A percentile compares a stretch with the other conserved stretches of the same genome.
phyloP scores from a whole-genome alignment of 2,797 vertebrate species.

The Anguilla anguilla region DNA sequence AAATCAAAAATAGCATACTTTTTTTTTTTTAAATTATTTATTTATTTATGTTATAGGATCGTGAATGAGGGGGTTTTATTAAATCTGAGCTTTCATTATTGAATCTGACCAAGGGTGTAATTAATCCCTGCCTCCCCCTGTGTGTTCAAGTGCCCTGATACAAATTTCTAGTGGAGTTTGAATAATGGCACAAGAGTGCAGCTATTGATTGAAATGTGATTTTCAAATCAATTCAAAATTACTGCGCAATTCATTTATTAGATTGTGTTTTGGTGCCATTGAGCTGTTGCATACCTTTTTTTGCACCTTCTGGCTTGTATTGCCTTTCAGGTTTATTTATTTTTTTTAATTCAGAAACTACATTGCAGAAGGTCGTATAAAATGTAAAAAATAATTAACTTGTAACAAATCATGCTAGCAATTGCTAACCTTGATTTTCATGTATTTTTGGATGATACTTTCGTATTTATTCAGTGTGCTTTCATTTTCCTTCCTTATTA shows the following conservation, averaged over 20 bases:
- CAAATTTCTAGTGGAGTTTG: constrained; percentile 27
- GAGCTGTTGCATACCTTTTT: constrained; percentile 19
- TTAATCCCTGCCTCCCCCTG: constrained; percentile 27
- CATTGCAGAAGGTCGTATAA: neutral
- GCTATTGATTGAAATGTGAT: constrained; percentile 28
- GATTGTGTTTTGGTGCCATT: constrained; percentile 25
- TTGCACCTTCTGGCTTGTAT: neutral
- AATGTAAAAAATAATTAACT: neutral
- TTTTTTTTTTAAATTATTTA: neutral
- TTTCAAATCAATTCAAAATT: neutral
- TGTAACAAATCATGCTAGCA: too few species aligned
- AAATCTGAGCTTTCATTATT: constrained; percentile 16
- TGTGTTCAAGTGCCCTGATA: constrained; percentile 20
- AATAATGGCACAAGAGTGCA: constrained; percentile 20
- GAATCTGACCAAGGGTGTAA: constrained; percentile 32
- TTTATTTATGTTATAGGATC: neutral
- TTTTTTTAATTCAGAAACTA: neutral
- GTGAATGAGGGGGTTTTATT: constrained; percentile 1
- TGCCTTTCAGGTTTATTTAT: neutral
- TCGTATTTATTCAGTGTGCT: neutral
- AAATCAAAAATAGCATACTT: neutral
- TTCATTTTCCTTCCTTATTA: neutral
- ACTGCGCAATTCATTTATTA: constrained; percentile 18
- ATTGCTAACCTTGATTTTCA: neutral
- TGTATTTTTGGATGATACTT: neutral